These are phyloP conservation scores for Rhynchopsitta pachyrhyncha DNA, from an alignment of 2,113 vertebrate genomes.

Conservation along the genomic window DNA sequence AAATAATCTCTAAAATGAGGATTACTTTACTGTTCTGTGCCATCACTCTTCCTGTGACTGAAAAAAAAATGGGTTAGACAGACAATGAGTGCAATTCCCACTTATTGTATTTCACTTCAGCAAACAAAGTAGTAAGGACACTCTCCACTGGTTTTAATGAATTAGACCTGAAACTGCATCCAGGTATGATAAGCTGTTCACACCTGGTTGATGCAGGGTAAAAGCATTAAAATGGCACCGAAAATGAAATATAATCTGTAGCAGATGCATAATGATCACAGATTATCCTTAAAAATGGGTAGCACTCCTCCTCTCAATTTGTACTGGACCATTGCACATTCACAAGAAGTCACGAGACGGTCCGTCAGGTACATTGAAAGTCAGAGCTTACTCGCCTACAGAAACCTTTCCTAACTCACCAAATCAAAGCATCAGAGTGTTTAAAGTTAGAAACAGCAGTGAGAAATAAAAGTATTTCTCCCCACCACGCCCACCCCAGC, in stretches of 20 bases:
- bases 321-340: accelerated
- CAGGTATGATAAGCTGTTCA: neutral
- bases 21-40: neutral
- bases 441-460: neutral
- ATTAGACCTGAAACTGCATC: neutral
- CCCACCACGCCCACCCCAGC: accelerated
- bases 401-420: neutral
- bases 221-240: neutral
- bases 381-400: neutral
- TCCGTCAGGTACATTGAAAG: neutral
- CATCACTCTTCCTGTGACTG: neutral
- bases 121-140: neutral
- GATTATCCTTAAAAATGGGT: neutral
- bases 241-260: neutral
- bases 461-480: neutral
- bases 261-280: neutral
- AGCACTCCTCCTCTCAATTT: neutral
- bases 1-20: constrained; percentile 6
- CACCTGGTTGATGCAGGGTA: neutral
- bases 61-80: neutral
- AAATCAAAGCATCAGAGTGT: neutral
- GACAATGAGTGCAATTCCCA: neutral
- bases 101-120: neutral
- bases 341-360: neutral
- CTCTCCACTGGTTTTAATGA: neutral